Percentiles rank a stretch among this genome's conserved stretches.
These are phyloP conservation scores for Capromys pilorides DNA, from an alignment of 2,797 vertebrate species.

Conservation along the genomic window DNA sequence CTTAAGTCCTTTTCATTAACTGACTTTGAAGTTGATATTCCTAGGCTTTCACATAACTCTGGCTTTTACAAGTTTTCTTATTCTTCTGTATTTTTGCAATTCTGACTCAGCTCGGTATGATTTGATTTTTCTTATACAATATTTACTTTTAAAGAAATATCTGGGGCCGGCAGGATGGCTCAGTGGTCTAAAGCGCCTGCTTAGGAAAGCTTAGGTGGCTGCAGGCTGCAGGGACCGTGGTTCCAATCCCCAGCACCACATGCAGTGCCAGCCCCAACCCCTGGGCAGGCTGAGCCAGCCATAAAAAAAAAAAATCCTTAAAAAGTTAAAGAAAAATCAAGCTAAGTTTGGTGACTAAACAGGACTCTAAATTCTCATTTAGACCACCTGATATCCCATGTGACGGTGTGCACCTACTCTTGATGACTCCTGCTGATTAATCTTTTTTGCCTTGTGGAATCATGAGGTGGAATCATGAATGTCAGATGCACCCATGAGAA, in stretches of 20 bases:
- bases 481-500: neutral
- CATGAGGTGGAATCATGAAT: neutral
- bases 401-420: neutral
- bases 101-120: neutral
- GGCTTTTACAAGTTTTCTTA: neutral
- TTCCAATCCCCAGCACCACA: too few relatives aligned
- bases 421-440: neutral
- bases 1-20: neutral
- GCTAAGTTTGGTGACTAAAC: slow-evolving; percentile 15
- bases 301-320: neutral
- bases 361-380: neutral
- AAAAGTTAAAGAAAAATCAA: slow-evolving; percentile 23
- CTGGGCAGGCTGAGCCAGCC: too few relatives aligned
- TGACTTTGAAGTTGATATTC: slow-evolving; percentile 9
- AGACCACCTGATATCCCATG: neutral
- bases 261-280: too few relatives aligned
- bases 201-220: too few relatives aligned
- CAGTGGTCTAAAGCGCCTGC: too few relatives aligned
- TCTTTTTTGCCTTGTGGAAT: neutral
- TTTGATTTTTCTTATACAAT: slow-evolving; percentile 42
- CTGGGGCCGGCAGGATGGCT: neutral
- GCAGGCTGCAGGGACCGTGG: too few relatives aligned
- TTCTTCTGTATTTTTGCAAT: neutral
- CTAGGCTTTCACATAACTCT: neutral
- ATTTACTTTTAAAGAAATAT: slow-evolving; percentile 18